Percentiles rank a stretch among this genome's conserved stretches.
These are phyloP conservation scores for Spizella passerina DNA, from an alignment of 2,797 vertebrate species.

Conservation along the genomic window DNA sequence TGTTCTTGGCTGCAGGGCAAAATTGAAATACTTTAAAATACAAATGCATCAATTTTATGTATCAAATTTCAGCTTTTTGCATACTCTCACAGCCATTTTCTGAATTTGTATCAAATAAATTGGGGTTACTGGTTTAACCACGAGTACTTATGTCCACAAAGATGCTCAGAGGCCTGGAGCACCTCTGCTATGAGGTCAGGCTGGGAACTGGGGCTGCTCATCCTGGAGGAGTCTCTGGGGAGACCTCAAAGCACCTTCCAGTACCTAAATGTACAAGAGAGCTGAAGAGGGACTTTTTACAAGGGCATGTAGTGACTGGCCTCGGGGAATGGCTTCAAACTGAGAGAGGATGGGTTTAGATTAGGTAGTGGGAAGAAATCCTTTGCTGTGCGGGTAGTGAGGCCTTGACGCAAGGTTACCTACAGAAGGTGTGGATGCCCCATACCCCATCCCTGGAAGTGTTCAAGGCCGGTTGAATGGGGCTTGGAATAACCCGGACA, in stretches of 20 bases:
- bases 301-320: neutral
- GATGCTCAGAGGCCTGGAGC: neutral
- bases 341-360: neutral
- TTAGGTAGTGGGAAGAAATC: neutral
- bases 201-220: neutral
- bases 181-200: neutral
- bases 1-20: neutral
- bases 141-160: neutral
- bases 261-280: neutral
- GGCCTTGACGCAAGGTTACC: neutral
- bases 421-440: neutral
- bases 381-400: neutral
- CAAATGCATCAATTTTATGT: neutral
- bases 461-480: neutral
- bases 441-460: neutral
- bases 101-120: neutral
- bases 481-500: accelerated
- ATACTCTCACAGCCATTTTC: neutral
- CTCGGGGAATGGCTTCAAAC: neutral
- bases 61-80: neutral
- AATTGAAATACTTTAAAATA: neutral
- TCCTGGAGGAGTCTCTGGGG: neutral
- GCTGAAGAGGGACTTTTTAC: neutral
- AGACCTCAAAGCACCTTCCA: neutral
- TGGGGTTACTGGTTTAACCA: neutral